Percentiles rank a stretch among this genome's conserved stretches.
These are phyloP conservation scores for Ariolimax columbianus DNA, from an alignment of 2,888 invertebrate species.

Conservation along the genomic window DNA sequence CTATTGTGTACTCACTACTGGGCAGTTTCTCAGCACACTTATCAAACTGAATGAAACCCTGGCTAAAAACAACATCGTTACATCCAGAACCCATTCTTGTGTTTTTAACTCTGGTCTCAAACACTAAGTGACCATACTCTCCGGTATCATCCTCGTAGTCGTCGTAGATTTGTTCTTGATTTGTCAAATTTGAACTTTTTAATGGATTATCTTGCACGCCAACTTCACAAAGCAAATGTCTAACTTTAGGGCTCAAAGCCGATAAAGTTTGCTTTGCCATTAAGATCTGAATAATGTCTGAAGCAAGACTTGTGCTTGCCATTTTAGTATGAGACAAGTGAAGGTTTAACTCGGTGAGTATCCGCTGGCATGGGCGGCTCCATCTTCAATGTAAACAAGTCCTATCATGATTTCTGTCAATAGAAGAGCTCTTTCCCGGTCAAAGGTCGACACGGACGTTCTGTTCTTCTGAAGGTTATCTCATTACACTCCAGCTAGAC, in stretches of 20 bases:
- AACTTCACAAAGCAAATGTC: constrained; percentile 21
- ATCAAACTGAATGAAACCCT: constrained; percentile 20
- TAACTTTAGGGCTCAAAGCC: constrained; percentile 18
- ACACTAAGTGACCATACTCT: too few relatives aligned
- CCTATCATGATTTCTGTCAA: not conserved
- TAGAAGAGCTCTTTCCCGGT: not conserved
- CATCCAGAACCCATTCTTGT: not conserved
- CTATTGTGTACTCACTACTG: not conserved
- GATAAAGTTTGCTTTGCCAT: not conserved
- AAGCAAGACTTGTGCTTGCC: not conserved
- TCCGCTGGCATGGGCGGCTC: not conserved
- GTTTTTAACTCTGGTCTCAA: not conserved
- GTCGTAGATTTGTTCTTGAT: not conserved
- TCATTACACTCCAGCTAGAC: too few relatives aligned
- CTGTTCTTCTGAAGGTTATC: too few relatives aligned
- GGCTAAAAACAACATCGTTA: not conserved
- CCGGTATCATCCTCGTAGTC: not conserved
- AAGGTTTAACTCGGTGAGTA: not conserved
- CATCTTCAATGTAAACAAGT: constrained; percentile 14
- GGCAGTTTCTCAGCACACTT: constrained; percentile 14
- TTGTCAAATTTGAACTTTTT: too few relatives aligned
- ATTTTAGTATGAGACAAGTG: not conserved
- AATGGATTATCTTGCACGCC: not conserved
- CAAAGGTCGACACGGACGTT: too few relatives aligned
- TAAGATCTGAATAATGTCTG: not conserved